Conservation (phyloP, 35 echinoderm and acorn worm species). For the Heliocidaris erythrogramma region DNA sequence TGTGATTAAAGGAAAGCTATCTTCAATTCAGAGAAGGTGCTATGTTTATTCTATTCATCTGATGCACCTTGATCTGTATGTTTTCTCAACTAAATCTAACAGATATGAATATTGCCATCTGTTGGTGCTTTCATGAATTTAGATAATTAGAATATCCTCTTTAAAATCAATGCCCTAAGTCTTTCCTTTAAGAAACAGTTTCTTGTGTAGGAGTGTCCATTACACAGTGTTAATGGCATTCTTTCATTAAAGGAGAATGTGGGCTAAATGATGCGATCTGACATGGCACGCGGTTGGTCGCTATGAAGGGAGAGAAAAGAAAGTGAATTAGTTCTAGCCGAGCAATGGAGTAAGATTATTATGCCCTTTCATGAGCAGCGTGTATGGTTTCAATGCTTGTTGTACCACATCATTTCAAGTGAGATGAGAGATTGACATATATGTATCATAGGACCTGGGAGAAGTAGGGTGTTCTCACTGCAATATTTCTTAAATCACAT, state of each 20-base stretch:
- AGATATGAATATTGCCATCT: background rate
- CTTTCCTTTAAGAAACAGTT: background rate
- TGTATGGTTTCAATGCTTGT: background rate
- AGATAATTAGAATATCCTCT: background rate
- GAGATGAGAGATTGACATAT: background rate
- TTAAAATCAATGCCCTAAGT: background rate
- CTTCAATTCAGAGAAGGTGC: background rate
- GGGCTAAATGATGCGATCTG: slow-evolving; percentile 8
- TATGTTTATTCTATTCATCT: background rate
- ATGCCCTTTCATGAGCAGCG: background rate
- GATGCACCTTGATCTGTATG: background rate
- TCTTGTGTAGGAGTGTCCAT: background rate
- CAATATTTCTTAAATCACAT: background rate
- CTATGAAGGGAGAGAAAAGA: background rate
- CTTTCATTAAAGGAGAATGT: background rate
- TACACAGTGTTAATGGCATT: background rate
- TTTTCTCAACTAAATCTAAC: background rate
- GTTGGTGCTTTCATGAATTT: background rate
- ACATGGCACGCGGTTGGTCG: background rate
- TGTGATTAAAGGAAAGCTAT: background rate
- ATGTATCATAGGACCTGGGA: background rate
- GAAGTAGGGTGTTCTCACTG: background rate
- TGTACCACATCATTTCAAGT: background rate
- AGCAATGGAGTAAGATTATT: slow-evolving; percentile 17
- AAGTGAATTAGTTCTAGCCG: slow-evolving; percentile 3